A percentile compares a stretch with the other conserved stretches of the same genome.
phyloP scores from a whole-genome alignment of 1,140 invertebrate species.

The Anastrepha obliqua region DNA sequence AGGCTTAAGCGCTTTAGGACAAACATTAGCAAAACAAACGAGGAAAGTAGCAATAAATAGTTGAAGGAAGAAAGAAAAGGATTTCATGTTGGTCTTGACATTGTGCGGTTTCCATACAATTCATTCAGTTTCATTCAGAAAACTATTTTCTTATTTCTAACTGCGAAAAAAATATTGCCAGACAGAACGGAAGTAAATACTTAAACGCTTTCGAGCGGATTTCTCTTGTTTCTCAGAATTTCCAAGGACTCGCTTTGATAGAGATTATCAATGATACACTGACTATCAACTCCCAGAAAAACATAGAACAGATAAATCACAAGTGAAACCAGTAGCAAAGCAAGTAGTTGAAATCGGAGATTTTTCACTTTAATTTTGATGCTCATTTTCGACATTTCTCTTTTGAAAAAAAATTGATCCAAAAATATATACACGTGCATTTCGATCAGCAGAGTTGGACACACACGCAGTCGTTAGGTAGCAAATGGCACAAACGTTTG shows the following conservation, averaged over 20 bases:
- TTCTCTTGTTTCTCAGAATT: not conserved
- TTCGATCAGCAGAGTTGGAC: too few relatives aligned
- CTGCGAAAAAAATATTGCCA: not conserved
- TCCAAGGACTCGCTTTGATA: not conserved
- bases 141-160: not conserved
- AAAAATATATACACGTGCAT: not conserved
- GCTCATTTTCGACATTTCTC: not conserved
- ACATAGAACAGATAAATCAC: not conserved
- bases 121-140: not conserved
- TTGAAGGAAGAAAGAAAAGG: not conserved
- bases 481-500: not conserved
- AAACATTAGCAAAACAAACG: constrained; percentile 20
- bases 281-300: constrained; percentile 32
- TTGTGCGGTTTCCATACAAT: constrained; percentile 19
- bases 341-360: constrained; percentile 30
- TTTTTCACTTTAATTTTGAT: not conserved
- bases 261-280: constrained; percentile 23
- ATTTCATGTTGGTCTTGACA: not conserved
- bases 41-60: not conserved
- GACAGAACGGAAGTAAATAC: constrained; percentile 32
- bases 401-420: not conserved
- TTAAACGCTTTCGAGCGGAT: constrained; percentile 9
- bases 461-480: not conserved
- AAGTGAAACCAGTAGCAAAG: not conserved
- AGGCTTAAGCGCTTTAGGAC: constrained; percentile 28